phyloP scores from a whole-genome alignment of 2,888 invertebrate genomes.

The Pachycephus smyrnensis region DNA sequence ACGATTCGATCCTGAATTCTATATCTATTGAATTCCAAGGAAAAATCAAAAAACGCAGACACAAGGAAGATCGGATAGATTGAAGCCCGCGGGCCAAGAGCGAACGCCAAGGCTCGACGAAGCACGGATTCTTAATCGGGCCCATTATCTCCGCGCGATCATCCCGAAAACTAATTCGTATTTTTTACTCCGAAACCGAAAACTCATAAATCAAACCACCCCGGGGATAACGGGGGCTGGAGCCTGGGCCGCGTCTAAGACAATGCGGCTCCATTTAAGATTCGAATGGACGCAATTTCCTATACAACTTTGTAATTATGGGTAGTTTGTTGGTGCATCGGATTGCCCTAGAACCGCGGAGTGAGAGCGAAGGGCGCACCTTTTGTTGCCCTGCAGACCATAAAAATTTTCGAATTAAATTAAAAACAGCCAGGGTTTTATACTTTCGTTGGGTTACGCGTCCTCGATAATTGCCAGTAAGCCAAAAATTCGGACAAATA shows the following conservation, averaged over 20 bases:
- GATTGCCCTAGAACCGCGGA: conserved; percentile 7
- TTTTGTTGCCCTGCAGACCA: conserved; percentile 44
- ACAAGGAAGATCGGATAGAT: background rate
- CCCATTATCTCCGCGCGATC: conserved; percentile 66
- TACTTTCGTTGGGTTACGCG: conserved; percentile 3
- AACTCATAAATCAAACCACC: conserved; percentile 66
- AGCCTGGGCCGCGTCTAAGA: conserved; percentile 45
- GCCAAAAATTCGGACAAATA: background rate
- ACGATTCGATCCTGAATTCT: background rate
- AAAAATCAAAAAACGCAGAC: background rate
- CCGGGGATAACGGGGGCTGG: conserved; percentile 38
- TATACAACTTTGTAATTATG: conserved; percentile 67
- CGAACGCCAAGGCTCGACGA: background rate
- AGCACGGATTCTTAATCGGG: conserved; percentile 64
- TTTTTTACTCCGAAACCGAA: conserved; percentile 66
- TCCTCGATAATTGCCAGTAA: conserved; percentile 4
- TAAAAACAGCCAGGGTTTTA: conserved; percentile 40
- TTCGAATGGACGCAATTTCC: conserved; percentile 67
- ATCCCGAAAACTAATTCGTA: conserved; percentile 67
- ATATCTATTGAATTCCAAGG: background rate
- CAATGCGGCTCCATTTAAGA: conserved; percentile 64
- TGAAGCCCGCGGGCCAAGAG: background rate
- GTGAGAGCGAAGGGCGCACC: conserved; percentile 14
- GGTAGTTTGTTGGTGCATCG: conserved; percentile 61
- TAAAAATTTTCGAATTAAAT: conserved; percentile 62